Evolutionary conservation across 2,113 vertebrate species (phyloP), one percentile per base, ranked within the genome.

Genomic region (Indri indri): DNA sequence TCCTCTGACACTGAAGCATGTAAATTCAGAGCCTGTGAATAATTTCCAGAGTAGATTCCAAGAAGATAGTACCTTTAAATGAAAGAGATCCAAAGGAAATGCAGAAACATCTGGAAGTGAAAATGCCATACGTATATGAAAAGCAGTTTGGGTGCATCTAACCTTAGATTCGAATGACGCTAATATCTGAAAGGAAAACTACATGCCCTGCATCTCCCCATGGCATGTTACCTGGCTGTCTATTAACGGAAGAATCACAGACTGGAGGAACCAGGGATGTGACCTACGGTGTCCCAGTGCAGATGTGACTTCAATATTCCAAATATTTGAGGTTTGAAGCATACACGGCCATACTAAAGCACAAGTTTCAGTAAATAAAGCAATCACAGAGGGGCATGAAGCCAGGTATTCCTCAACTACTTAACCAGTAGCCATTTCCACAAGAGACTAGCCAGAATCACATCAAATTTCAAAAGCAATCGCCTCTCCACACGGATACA

Each of bases 1-100:
- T 52, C 37, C 40, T 88, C 7, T 30, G 20, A 77, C 32, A 70
- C 6, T 30, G 30, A 83, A 47, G 30, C 27, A 54, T 70, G 30
- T 76, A 87, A 84, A 71, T 34, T 45, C 13, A 6, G 7, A 17
- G 18, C 25, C 32, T 47, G 47, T 47, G 65, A 71, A 85, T 95
- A 82, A 76, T 81, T 91, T 88, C 52, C 59, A 70, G 88, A 94
- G 23, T 42, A 52, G 42, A 42, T 92, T 76, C 74, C 65, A 84
- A 22, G 5, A 50, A 71, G 17, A 52, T 40, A 42, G 68, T 37
- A 45, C 18, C 76, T 84, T 94, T 70, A 70, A 96, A 80, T 88
- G 79, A 92, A 97, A 88, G 30, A 79, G 50, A 68, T 74, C 8
- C 83, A 74, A 87, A 83, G 32, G 23, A 85, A 85, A 74, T 61